Conservation (phyloP, 2,888 invertebrate species). For the Amphipyra tragopoginis region DNA sequence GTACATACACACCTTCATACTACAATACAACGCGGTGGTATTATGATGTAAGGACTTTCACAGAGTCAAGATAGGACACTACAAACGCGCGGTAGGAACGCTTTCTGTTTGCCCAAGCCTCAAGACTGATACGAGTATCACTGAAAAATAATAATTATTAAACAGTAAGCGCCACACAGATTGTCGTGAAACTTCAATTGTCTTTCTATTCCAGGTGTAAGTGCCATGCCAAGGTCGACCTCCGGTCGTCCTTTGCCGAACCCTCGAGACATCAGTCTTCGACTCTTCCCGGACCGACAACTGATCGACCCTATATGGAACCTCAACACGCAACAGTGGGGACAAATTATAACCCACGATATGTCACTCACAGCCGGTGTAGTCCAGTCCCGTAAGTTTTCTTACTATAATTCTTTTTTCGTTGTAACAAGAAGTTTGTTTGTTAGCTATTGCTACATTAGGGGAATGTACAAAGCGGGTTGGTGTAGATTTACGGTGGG, state of each 20-base stretch:
- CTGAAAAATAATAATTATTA: too few relatives aligned
- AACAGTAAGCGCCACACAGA: background rate
- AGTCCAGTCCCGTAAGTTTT: slow-evolving; percentile 93
- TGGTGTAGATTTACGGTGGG: slow-evolving; percentile 29
- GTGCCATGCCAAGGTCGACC: slow-evolving; percentile 90
- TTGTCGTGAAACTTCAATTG: background rate
- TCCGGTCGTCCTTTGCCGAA: slow-evolving; percentile 92
- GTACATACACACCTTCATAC: too few relatives aligned
- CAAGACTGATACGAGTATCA: too few relatives aligned
- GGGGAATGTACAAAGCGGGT: background rate
- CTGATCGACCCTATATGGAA: slow-evolving; percentile 93
- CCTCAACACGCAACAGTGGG: slow-evolving; percentile 94
- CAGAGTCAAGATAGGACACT: too few relatives aligned
- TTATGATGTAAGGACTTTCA: too few relatives aligned
- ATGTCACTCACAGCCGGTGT: slow-evolving; percentile 93
- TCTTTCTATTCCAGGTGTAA: slow-evolving; percentile 87
- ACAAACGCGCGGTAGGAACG: too few relatives aligned
- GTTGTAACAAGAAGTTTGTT: slow-evolving; percentile 4
- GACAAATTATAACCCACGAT: slow-evolving; percentile 94
- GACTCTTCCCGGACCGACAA: slow-evolving; percentile 92
- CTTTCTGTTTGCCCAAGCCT: too few relatives aligned
- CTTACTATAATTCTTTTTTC: slow-evolving; percentile 7
- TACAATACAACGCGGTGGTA: too few relatives aligned
- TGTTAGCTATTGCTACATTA: slow-evolving; percentile 20
- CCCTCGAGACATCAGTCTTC: slow-evolving; percentile 92